These are phyloP conservation scores for Cheiracanthium punctorium DNA, from an alignment of 2,888 invertebrate genomes.

Conservation along the genomic window DNA sequence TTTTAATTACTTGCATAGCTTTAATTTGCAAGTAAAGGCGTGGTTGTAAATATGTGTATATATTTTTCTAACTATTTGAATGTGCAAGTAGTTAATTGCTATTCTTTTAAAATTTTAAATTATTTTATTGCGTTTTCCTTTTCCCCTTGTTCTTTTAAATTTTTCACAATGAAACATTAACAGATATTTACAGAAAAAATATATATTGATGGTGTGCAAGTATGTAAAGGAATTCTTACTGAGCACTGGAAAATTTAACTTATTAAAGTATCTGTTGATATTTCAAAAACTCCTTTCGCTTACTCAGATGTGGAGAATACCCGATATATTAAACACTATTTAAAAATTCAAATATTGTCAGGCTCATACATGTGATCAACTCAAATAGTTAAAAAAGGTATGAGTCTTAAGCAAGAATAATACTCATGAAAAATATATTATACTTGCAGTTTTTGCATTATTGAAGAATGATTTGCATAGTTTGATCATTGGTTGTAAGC, in stretches of 20 bases:
- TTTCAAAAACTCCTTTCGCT: neutral
- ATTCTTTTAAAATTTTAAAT: too few species aligned
- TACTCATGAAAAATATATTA: neutral
- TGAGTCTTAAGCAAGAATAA: neutral
- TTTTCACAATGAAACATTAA: too few species aligned
- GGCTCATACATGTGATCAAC: neutral
- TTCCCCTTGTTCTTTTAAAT: too few species aligned
- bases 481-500: constrained; percentile 58
- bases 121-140: too few species aligned
- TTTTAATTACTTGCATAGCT: neutral
- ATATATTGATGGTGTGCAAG: neutral
- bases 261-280: neutral
- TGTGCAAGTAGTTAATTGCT: neutral
- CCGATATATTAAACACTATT: too few species aligned
- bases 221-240: neutral
- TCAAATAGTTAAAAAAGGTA: neutral
- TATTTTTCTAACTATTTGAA: neutral
- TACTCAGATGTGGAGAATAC: too few species aligned
- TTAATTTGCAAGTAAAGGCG: neutral
- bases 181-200: too few species aligned
- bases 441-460: constrained; percentile 3
- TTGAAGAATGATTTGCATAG: constrained; percentile 39
- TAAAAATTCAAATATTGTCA: too few species aligned
- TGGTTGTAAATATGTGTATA: constrained; percentile 8
- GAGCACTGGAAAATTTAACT: neutral